These are phyloP conservation scores for Phyllostomus hastatus DNA, from an alignment of 2,113 vertebrate species.

Conservation along the genomic window DNA sequence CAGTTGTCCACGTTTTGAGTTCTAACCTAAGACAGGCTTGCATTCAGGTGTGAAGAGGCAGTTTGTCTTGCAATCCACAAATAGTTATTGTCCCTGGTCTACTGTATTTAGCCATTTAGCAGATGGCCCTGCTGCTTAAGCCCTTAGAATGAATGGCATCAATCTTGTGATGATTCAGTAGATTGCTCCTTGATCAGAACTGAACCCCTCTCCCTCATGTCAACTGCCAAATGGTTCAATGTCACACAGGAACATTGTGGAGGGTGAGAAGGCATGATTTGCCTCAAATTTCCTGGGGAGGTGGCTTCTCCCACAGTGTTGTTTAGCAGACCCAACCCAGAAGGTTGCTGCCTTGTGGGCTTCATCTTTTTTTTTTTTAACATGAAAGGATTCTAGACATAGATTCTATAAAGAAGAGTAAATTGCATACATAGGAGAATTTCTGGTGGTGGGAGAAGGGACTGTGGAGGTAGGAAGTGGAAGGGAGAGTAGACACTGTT, in stretches of 20 bases:
- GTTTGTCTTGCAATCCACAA: not conserved
- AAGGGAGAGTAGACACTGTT: not conserved
- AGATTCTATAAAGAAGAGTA: not conserved
- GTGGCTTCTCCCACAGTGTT: not conserved
- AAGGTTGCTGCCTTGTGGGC: not conserved
- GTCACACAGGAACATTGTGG: not conserved
- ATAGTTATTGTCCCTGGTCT: not conserved
- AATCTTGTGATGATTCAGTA: not conserved
- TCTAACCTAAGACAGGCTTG: not conserved
- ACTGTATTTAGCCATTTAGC: not conserved
- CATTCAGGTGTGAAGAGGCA: slow-evolving; percentile 16
- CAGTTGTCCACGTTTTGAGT: not conserved
- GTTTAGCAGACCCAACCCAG: not conserved
- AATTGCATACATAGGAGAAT: fast-evolving
- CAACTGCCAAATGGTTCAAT: not conserved
- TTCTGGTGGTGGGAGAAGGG: not conserved
- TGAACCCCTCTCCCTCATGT: not conserved
- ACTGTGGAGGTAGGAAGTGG: not conserved
- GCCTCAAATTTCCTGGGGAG: not conserved
- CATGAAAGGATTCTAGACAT: not conserved
- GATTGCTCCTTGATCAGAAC: not conserved
- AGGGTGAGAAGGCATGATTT: not conserved
- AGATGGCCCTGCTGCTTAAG: not conserved
- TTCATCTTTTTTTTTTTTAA: not conserved
- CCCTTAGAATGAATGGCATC: not conserved